A percentile compares a stretch with the other conserved stretches of the same genome.
Evolutionary conservation across 2,797 vertebrate species (phyloP).

Genomic region (Melanotaenia parkinsoni): DNA sequence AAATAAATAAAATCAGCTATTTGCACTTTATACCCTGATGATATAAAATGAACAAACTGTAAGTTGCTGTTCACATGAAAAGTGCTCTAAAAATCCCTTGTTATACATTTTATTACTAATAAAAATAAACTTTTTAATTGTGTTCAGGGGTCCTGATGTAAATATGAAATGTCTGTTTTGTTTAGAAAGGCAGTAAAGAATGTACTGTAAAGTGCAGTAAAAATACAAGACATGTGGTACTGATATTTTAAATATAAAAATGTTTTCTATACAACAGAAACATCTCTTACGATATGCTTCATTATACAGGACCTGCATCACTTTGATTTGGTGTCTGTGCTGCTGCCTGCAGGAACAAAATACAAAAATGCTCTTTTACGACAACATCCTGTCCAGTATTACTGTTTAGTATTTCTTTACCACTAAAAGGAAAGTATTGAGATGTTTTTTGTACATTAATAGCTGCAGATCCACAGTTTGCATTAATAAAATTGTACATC

Average conservation of each 20-base stretch:
- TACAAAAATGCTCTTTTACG: slow-evolving; percentile 31
- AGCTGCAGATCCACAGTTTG: slow-evolving; percentile 60
- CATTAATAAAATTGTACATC: slow-evolving; percentile 65
- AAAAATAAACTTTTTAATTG: background rate
- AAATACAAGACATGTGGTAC: slow-evolving; percentile 53
- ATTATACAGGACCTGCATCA: slow-evolving; percentile 16
- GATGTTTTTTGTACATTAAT: slow-evolving; percentile 68
- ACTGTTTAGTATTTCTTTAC: slow-evolving; percentile 42
- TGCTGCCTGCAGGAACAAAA: slow-evolving; percentile 37
- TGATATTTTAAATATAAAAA: slow-evolving; percentile 63
- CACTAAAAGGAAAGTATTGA: slow-evolving; percentile 28
- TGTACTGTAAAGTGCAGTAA: slow-evolving; percentile 47
- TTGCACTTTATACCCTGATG: slow-evolving; percentile 67
- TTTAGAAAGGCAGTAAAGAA: slow-evolving; percentile 29
- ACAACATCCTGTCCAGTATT: slow-evolving; percentile 33
- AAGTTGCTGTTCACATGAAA: slow-evolving; percentile 37
- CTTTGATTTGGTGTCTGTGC: slow-evolving; percentile 41
- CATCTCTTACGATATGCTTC: slow-evolving; percentile 18
- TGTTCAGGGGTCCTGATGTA: slow-evolving; percentile 36
- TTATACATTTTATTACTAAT: slow-evolving; percentile 21
- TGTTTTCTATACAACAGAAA: slow-evolving; percentile 64
- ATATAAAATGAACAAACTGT: slow-evolving; percentile 36
- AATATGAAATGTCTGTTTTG: slow-evolving; percentile 34
- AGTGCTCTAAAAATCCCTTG: slow-evolving; percentile 32
- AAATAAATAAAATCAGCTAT: slow-evolving; percentile 42